Evolutionary conservation across 1,140 invertebrate genomes (phyloP).

Genomic region (Lepidotrigona ventralis): DNA sequence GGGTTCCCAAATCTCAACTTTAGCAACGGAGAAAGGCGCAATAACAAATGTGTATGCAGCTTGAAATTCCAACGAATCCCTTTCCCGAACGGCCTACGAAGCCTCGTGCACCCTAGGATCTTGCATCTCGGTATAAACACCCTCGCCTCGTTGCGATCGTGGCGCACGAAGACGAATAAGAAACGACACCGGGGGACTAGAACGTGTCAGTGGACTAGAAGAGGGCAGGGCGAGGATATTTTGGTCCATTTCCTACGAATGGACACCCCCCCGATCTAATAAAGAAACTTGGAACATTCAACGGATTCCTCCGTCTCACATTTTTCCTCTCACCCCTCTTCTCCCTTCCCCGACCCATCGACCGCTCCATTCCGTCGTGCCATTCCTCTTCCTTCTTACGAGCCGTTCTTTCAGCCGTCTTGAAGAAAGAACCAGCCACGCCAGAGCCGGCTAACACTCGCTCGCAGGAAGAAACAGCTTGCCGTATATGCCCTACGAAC

Average conservation of each 20-base stretch:
- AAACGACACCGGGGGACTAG: not conserved
- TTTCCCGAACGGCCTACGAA: not conserved
- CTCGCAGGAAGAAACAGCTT: conserved; percentile 48
- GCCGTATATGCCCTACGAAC: conserved; percentile 26
- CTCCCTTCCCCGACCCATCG: not conserved
- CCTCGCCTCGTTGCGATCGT: not conserved
- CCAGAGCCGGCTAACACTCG: conserved; percentile 3
- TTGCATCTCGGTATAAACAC: conserved; percentile 48
- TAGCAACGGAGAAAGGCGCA: too few species aligned
- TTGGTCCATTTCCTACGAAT: conserved; percentile 65
- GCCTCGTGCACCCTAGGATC: conserved; percentile 4
- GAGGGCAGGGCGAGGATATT: conserved; percentile 31
- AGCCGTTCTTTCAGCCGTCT: conserved; percentile 7
- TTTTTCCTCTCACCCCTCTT: conserved; percentile 29
- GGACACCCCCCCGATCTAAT: conserved; percentile 68
- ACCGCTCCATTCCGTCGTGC: not conserved
- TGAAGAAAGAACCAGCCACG: not conserved
- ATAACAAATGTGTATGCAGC: too few species aligned
- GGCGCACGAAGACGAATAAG: not conserved
- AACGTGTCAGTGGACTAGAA: too few species aligned
- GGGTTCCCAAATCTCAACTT: too few species aligned
- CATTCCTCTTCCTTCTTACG: conserved; percentile 20
- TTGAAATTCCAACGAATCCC: conserved; percentile 26
- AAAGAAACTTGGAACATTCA: conserved; percentile 69
- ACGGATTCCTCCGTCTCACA: conserved; percentile 34